phyloP scores from a whole-genome alignment of 2,113 vertebrate species.

The Macaca fascicularis region DNA sequence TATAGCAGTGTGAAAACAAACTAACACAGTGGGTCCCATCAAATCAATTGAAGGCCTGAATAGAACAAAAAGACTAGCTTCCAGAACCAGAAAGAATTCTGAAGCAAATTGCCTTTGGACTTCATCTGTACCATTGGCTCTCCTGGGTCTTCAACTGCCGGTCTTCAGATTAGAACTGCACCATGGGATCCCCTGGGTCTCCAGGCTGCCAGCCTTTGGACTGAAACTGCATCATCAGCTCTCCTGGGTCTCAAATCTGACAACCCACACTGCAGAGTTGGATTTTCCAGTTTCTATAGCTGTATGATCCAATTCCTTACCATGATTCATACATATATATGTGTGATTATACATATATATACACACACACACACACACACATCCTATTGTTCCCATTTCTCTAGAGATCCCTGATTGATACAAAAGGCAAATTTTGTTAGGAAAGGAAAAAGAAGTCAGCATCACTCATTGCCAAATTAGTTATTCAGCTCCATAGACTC shows the following conservation, averaged over 20 bases:
- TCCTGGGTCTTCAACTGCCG: not conserved
- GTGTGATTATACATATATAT: not conserved
- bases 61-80: not conserved
- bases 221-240: not conserved
- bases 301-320: not conserved
- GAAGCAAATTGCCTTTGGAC: not conserved
- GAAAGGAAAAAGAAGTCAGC: not conserved
- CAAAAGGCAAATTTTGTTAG: not conserved
- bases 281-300: not conserved
- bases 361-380: not conserved
- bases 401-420: not conserved
- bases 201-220: not conserved
- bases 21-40: not conserved
- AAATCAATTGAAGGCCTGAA: not conserved
- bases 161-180: not conserved
- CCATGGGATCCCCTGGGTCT: no score
- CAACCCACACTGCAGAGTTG: not conserved
- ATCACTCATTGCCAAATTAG: not conserved
- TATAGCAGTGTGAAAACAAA: no score
- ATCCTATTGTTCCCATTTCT: not conserved
- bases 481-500: not conserved
- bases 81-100: not conserved
- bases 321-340: not conserved
- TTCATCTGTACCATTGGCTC: not conserved
- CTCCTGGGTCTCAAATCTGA: not conserved